These are phyloP conservation scores for Rhinoderma darwinii DNA, from an alignment of 2,113 vertebrate genomes.

Conservation along the genomic window DNA sequence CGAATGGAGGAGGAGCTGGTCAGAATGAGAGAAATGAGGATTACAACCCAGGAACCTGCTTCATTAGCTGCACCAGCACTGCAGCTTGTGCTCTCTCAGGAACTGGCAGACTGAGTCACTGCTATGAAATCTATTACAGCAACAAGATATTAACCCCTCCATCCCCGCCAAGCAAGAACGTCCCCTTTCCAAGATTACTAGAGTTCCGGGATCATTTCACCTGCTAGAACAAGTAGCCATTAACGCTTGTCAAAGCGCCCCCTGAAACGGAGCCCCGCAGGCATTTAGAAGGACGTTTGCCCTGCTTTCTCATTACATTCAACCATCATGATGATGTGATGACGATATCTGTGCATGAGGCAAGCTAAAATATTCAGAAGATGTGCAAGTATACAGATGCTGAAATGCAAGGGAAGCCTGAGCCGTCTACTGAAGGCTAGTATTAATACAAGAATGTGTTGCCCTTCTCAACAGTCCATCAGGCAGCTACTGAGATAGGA, in stretches of 20 bases:
- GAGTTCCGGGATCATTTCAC: constrained; percentile 24
- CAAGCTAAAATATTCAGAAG: constrained; percentile 33
- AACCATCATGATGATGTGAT: constrained; percentile 8
- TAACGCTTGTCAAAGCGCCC: background rate
- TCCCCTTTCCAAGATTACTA: constrained; percentile 13
- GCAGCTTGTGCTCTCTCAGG: constrained; percentile 87
- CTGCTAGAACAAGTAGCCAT: constrained; percentile 29
- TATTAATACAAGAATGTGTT: constrained; percentile 21
- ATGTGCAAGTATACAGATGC: constrained; percentile 8
- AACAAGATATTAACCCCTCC: constrained; percentile 82
- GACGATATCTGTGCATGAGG: constrained; percentile 11
- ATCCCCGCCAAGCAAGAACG: constrained; percentile 62
- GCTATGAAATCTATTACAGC: constrained; percentile 79
- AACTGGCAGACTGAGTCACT: constrained; percentile 82
- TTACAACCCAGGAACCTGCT: constrained; percentile 72
- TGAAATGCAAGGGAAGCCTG: background rate
- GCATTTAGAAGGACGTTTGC: constrained; percentile 25
- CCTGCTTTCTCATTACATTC: constrained; percentile 1
- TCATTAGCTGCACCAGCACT: constrained; percentile 76
- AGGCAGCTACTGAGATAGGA: constrained; percentile 61
- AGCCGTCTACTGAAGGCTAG: background rate
- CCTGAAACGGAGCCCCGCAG: background rate
- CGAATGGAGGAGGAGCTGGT: constrained; percentile 92
- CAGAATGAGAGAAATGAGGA: constrained; percentile 74
- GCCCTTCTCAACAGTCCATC: constrained; percentile 36